Evolutionary conservation across 2,888 invertebrate genomes (phyloP).

Genomic region (Sepioteuthis lessoniana): DNA sequence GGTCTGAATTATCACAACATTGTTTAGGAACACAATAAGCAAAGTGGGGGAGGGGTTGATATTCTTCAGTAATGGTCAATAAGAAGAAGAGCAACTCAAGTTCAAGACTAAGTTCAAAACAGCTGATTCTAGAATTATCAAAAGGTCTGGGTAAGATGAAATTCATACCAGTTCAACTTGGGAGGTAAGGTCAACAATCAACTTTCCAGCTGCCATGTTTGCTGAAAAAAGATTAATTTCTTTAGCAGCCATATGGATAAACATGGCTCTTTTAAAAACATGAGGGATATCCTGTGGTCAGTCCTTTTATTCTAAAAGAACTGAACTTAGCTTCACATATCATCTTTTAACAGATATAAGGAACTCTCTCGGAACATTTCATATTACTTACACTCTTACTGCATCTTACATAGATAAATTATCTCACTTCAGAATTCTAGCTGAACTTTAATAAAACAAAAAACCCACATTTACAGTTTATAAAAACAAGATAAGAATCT

Average conservation of each 20-base stretch:
- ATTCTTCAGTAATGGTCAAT: neutral
- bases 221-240: neutral
- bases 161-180: neutral
- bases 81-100: neutral
- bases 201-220: neutral
- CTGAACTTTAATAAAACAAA: no score
- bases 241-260: neutral
- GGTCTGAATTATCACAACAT: slow-evolving; percentile 33
- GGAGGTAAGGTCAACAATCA: neutral
- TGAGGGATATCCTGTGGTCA: neutral
- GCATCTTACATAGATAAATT: no score
- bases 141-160: neutral
- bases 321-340: neutral
- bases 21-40: neutral
- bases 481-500: no score
- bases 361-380: neutral
- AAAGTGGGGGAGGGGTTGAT: neutral
- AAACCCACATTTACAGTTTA: no score
- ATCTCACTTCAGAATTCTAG: no score
- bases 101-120: neutral
- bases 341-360: neutral
- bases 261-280: neutral
- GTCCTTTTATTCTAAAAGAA: neutral
- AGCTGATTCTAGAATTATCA: neutral
- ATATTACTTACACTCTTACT: neutral